Conservation (phyloP, 1,140 invertebrate species). For the Tribolium madens region DNA sequence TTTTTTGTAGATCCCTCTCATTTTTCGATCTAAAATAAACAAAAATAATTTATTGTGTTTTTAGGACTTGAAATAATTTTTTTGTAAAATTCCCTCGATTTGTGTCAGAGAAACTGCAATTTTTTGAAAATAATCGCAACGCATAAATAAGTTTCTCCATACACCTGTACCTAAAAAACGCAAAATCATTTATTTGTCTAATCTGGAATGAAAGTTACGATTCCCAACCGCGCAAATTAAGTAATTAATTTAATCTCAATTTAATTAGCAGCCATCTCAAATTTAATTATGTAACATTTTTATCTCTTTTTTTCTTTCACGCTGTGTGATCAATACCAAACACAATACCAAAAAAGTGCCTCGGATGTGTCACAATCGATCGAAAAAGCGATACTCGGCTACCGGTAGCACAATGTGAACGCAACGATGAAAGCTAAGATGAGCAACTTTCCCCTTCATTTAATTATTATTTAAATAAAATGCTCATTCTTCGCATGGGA, state of each 20-base stretch:
- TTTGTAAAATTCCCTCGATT: neutral
- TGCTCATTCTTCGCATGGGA: conserved; percentile 16
- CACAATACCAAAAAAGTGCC: neutral
- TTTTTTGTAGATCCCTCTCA: no score
- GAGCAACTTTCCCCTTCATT: conserved; percentile 28
- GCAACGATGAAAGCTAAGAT: conserved; percentile 19
- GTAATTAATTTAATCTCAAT: neutral
- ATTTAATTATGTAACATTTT: neutral
- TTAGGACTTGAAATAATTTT: no score
- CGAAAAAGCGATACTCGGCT: neutral
- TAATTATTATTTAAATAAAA: conserved; percentile 33
- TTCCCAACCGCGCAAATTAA: neutral
- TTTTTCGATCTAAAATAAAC: no score
- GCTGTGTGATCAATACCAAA: no score
- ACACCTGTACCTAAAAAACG: neutral
- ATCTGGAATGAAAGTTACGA: neutral
- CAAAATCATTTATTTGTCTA: neutral
- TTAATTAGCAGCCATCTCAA: no score
- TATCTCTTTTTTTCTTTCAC: neutral
- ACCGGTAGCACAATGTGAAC: conserved; percentile 1
- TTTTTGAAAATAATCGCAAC: neutral
- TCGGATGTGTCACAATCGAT: neutral
- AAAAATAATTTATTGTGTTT: no score
- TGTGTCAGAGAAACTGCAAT: neutral
- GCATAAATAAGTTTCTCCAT: neutral